phyloP scores from a whole-genome alignment of 2,888 invertebrate genomes.

The Scelioninae gen. 1 region DNA sequence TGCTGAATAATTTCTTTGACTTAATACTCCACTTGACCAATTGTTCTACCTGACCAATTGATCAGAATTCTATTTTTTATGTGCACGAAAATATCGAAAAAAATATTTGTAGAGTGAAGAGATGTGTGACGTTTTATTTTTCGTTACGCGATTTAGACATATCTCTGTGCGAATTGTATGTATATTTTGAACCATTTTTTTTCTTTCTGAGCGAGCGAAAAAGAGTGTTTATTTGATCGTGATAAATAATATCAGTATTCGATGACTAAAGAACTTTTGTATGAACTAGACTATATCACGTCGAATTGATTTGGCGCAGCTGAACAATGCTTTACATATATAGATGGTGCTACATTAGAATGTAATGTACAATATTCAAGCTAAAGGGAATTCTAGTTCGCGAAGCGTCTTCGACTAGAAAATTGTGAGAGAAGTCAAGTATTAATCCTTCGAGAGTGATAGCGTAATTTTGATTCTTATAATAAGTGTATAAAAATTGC shows the following conservation, averaged over 20 bases:
- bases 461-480: slow-evolving; percentile 41
- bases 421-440: slow-evolving; percentile 23
- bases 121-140: slow-evolving; percentile 3
- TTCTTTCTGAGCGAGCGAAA: slow-evolving; percentile 4
- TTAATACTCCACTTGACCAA: too few relatives aligned
- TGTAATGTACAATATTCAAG: slow-evolving; percentile 31
- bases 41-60: too few relatives aligned
- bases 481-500: slow-evolving; percentile 34
- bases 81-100: too few relatives aligned
- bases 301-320: slow-evolving; percentile 44
- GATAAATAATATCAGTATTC: slow-evolving; percentile 56
- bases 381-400: slow-evolving; percentile 25
- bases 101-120: slow-evolving; percentile 6
- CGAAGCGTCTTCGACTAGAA: slow-evolving; percentile 12
- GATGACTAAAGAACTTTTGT: slow-evolving; percentile 32
- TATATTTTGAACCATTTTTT: slow-evolving; percentile 22
- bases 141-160: slow-evolving; percentile 18
- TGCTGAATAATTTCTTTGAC: too few relatives aligned
- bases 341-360: slow-evolving; percentile 51
- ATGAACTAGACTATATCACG: slow-evolving; percentile 29
- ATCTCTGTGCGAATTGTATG: slow-evolving; percentile 10
- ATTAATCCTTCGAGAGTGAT: slow-evolving; percentile 40
- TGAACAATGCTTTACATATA: slow-evolving; percentile 40
- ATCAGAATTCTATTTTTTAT: too few relatives aligned
- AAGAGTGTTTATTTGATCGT: slow-evolving; percentile 34